Base-by-base conservation (phyloP, 2,888 invertebrate species). In the Microctonus aethiopoides region DNA sequence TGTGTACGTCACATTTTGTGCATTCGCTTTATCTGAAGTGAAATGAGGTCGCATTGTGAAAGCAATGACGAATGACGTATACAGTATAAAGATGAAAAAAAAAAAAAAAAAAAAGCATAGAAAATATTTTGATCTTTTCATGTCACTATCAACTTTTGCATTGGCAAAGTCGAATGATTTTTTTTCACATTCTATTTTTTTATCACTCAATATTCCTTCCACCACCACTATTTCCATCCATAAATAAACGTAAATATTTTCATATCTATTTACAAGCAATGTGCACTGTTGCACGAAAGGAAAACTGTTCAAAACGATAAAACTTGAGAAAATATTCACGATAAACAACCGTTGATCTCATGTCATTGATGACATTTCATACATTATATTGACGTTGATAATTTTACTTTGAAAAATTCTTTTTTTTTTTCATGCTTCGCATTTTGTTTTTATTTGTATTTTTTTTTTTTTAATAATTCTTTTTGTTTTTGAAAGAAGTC, bases 91-190 rank as follows among this genome's bases (percentile, higher is more conserved):
- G 41, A 51, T 36, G 26, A 16, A 24, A 39, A 26, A 66, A 66
- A 32, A 41, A 51, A 57, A 16, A 24, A 39, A 26, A 66, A 66
- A 32, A 41, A 51, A 57, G 41, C 41, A 54, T 24, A 24, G 22
- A 34, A 66, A 54, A 46, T 54, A 54, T 66, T 59, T n/a, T 41
- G 67, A 67, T 67, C 41, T 59, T 59, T 9, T 5, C 46, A n/a
- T 46, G 46, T 46, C 16, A 46, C 16, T 46, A 46, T 46, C 46
- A 46, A 46, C 16, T 5, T 46, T 6, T 7, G 16, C 7, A 46
- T n/a, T 46, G 20, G 16, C 46, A 46, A 16, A 7, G 46, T 16
- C 6, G 13, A n/a, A 6, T 7, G n/a, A 46, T 46, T 7, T 46
- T 46, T n/a, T 16, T 46, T 29, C 29, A 5, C 7, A 29, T 29